phyloP scores from a whole-genome alignment of 2,797 vertebrate species.

The Takifugu ocellatus region DNA sequence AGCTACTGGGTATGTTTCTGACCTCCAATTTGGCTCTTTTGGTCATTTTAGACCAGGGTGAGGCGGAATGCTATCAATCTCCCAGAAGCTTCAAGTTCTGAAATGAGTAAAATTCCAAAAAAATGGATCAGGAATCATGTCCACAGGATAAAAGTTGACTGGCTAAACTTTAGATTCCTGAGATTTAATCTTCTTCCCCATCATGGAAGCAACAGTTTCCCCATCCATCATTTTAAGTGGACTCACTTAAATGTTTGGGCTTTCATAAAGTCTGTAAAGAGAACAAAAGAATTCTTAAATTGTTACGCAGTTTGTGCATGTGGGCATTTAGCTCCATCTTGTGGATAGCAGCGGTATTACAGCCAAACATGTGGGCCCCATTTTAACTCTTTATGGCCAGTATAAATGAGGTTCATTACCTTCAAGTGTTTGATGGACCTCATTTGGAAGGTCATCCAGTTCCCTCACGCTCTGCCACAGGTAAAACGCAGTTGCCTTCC shows the following conservation, averaged over 20 bases:
- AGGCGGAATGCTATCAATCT: too few relatives aligned
- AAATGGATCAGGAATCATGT: neutral
- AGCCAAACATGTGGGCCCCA: too few relatives aligned
- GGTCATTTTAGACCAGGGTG: too few relatives aligned
- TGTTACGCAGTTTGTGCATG: too few relatives aligned
- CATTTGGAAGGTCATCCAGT: constrained; percentile 63
- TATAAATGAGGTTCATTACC: constrained; percentile 55
- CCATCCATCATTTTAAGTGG: constrained; percentile 3
- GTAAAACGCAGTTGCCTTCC: constrained; percentile 58
- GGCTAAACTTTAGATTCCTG: constrained; percentile 27
- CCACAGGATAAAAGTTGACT: constrained; percentile 3
- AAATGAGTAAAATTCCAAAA: neutral
- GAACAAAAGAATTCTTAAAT: constrained; percentile 2
- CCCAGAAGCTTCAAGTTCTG: too few relatives aligned
- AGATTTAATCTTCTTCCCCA: constrained; percentile 11
- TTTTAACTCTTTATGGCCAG: neutral
- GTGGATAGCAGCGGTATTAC: too few relatives aligned
- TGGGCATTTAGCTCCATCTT: too few relatives aligned
- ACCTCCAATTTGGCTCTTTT: too few relatives aligned
- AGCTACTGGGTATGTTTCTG: too few relatives aligned
- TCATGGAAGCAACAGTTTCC: constrained; percentile 1
- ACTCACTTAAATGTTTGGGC: constrained; percentile 33
- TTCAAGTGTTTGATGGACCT: constrained; percentile 69
- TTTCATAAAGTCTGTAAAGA: constrained; percentile 60
- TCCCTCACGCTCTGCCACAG: constrained; percentile 58